Evolutionary conservation across 1,140 invertebrate genomes (phyloP).

Genomic region (Vanessa atalanta): DNA sequence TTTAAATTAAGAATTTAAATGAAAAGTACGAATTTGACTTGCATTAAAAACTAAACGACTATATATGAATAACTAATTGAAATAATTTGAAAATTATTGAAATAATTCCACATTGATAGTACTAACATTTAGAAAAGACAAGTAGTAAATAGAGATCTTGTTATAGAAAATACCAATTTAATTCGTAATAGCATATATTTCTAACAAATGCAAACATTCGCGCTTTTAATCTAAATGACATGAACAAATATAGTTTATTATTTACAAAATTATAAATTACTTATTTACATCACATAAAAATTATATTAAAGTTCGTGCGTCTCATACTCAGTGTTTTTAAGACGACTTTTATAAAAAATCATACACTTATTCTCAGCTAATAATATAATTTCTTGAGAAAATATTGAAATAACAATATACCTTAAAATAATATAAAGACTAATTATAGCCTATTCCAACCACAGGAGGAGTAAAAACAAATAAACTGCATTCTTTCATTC

Average conservation of each 20-base stretch:
- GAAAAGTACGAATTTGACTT: no score
- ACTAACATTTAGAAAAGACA: slow-evolving; percentile 12
- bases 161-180: slow-evolving; percentile 27
- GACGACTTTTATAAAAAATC: slow-evolving; percentile 7
- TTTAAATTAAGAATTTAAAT: no score
- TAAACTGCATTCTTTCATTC: no score
- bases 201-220: slow-evolving; percentile 34
- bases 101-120: slow-evolving; percentile 20
- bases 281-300: slow-evolving; percentile 42
- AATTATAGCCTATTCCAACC: neutral
- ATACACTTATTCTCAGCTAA: neutral
- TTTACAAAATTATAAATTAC: slow-evolving; percentile 48
- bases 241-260: slow-evolving; percentile 43
- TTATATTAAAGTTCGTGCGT: slow-evolving; percentile 6
- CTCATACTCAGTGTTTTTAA: slow-evolving; percentile 14
- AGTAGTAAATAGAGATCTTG: slow-evolving; percentile 32
- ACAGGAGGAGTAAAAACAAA: no score
- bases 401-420: neutral
- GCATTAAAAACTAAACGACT: neutral
- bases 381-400: neutral
- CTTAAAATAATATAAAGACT: slow-evolving; percentile 6
- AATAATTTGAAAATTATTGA: slow-evolving; percentile 2
- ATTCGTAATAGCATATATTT: slow-evolving; percentile 29
- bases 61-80: neutral
- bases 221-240: slow-evolving; percentile 20